A percentile compares a stretch with the other conserved stretches of the same genome.
Evolutionary conservation across 2,113 vertebrate species (phyloP).

Genomic region (Catharus minimus): DNA sequence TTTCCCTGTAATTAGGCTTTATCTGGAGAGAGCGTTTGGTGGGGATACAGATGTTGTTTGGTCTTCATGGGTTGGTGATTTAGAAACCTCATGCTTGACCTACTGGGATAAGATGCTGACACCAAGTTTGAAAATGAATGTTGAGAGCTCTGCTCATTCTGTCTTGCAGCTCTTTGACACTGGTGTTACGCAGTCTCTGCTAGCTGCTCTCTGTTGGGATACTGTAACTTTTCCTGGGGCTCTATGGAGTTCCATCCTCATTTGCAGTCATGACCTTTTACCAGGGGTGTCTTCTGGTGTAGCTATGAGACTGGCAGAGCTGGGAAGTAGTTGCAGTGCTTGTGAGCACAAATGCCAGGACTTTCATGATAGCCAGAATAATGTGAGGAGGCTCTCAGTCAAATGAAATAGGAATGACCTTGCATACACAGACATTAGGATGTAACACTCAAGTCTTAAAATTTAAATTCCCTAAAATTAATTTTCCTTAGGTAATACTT

Average conservation of each 20-base stretch:
- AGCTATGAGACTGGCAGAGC: neutral
- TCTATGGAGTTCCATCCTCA: neutral
- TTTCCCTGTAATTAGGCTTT: neutral
- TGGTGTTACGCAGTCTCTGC: neutral
- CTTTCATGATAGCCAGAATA: neutral
- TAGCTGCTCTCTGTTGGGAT: neutral
- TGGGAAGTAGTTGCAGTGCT: neutral
- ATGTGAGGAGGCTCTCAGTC: neutral
- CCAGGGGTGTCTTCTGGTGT: neutral
- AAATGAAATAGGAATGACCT: neutral
- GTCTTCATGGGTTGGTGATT: neutral
- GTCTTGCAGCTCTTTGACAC: accelerated
- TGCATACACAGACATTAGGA: neutral
- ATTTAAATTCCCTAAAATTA: neutral
- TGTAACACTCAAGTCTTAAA: neutral
- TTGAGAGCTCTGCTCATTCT: neutral
- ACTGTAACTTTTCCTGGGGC: neutral
- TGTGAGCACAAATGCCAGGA: neutral
- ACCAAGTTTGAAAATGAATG: accelerated
- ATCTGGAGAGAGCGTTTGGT: neutral
- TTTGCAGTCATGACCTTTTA: neutral
- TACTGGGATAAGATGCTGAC: neutral
- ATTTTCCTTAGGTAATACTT: neutral
- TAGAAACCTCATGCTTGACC: neutral
- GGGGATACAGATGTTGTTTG: neutral